Evolutionary conservation across 2,888 invertebrate genomes (phyloP).

Genomic region (Stenodera caucasica): DNA sequence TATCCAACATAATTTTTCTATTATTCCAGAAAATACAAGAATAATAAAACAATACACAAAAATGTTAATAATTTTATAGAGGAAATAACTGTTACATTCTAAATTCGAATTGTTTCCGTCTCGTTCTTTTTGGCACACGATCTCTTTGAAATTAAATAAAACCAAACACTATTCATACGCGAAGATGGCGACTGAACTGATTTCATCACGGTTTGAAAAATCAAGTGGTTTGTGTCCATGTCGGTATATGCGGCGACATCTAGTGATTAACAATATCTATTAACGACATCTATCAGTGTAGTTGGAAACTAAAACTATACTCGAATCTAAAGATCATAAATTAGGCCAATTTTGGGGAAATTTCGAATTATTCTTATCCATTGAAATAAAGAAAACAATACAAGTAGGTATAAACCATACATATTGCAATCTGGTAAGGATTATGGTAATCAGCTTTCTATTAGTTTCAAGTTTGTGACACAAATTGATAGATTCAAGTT

Average conservation of each 20-base stretch:
- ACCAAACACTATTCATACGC: not conserved
- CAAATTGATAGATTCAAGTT: too few relatives aligned
- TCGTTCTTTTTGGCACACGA: not conserved
- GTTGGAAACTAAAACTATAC: not conserved
- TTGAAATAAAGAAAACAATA: too few relatives aligned
- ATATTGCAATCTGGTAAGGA: too few relatives aligned
- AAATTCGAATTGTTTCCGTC: not conserved
- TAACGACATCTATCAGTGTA: not conserved
- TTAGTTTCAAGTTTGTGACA: too few relatives aligned
- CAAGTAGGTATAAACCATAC: too few relatives aligned
- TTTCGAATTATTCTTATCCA: too few relatives aligned
- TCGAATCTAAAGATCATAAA: too few relatives aligned
- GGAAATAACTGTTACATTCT: not conserved
- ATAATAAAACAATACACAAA: not conserved
- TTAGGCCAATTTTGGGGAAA: too few relatives aligned
- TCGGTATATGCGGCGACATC: not conserved
- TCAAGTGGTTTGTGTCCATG: not conserved
- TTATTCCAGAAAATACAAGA: not conserved
- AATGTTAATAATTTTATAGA: not conserved
- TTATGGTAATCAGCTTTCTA: too few relatives aligned
- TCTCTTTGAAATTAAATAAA: not conserved
- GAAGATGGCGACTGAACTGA: slow-evolving; percentile 8
- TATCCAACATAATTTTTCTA: not conserved
- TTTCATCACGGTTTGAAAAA: not conserved
- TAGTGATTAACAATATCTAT: not conserved